Conservation (phyloP, 2,113 vertebrate species). For the Paradoxurus hermaphroditus region DNA sequence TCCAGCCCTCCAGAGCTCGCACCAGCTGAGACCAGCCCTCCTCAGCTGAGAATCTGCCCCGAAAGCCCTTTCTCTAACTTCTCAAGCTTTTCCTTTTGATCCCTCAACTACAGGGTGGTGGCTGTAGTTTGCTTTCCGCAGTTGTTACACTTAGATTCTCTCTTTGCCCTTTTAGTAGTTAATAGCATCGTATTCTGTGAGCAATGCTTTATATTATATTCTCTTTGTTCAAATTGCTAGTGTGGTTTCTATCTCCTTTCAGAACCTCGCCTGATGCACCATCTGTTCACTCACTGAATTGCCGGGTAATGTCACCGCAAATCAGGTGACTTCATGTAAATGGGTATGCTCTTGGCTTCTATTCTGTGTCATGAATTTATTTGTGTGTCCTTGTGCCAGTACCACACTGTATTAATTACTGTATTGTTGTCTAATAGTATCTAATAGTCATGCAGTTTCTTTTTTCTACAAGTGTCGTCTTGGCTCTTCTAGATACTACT, state of each 20-base stretch:
- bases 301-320: not conserved
- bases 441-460: not conserved
- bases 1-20: not conserved
- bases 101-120: not conserved
- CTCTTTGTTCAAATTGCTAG: constrained; percentile 9
- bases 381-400: not conserved
- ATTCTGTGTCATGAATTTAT: not conserved
- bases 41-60: not conserved
- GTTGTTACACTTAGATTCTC: not conserved
- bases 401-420: not conserved
- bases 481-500: not conserved
- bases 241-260: not conserved
- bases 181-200: not conserved
- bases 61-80: not conserved
- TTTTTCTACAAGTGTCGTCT: not conserved
- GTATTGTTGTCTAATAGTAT: not conserved
- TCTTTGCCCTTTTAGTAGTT: not conserved
- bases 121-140: not conserved
- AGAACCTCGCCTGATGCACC: not conserved
- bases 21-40: not conserved
- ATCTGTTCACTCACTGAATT: not conserved
- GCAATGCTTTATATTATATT: constrained; percentile 27
- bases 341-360: not conserved
- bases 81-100: not conserved
- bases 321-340: constrained; percentile 4